A percentile compares a stretch with the other conserved stretches of the same genome.
phyloP scores from a whole-genome alignment of 2,888 invertebrate genomes.

The Phyto melanocephala region DNA sequence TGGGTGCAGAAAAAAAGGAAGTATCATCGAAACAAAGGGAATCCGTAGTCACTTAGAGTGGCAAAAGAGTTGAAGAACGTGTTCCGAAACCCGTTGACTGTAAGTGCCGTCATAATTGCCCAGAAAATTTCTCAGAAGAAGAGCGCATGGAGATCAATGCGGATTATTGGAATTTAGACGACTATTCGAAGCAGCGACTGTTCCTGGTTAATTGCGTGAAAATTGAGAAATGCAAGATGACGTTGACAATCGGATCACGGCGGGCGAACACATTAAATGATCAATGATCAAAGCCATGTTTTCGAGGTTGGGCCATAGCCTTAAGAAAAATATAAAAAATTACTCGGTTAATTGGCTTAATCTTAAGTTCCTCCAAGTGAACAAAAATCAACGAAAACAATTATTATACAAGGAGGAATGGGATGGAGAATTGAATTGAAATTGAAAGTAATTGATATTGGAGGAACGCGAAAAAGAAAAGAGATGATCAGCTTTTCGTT shows the following conservation, averaged over 20 bases:
- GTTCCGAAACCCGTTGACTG: conserved; percentile 1
- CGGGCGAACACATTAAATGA: not conserved
- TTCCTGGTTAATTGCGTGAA: conserved; percentile 17
- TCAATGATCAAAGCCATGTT: not conserved
- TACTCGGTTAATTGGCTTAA: too few species aligned
- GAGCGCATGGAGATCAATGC: conserved; percentile 14
- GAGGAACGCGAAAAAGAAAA: conserved; percentile 13
- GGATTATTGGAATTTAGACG: not conserved
- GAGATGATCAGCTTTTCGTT: conserved; percentile 12
- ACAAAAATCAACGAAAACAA: not conserved
- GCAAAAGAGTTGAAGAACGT: conserved; percentile 13
- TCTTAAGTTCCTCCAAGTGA: conserved; percentile 11
- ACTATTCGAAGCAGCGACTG: conserved; percentile 26
- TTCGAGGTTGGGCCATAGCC: conserved; percentile 8
- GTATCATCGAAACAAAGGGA: not conserved
- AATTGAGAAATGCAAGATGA: conserved; percentile 29
- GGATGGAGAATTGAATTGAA: too few species aligned
- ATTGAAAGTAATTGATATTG: conserved; percentile 3
- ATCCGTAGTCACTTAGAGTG: not conserved
- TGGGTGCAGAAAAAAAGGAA: not conserved
- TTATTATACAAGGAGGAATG: conserved; percentile 4
- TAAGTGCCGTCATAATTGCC: conserved; percentile 16
- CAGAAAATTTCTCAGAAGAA: conserved; percentile 22
- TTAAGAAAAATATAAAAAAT: conserved; percentile 10
- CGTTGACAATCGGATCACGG: conserved; percentile 26